Evolutionary conservation across 2,888 invertebrate species (phyloP).

Genomic region (Phalera bucephala): DNA sequence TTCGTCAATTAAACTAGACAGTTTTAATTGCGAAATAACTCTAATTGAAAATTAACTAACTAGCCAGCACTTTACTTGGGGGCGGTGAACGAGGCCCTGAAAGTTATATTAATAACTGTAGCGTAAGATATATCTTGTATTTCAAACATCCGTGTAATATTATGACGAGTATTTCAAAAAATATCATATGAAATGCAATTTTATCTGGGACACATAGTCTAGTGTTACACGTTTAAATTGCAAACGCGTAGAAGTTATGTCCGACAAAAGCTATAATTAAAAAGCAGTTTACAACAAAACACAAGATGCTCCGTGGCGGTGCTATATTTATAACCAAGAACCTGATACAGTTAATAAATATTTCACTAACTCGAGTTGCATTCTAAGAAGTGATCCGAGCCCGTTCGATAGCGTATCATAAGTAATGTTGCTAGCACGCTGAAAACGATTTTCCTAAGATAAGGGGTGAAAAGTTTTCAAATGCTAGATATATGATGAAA

Average conservation of each 20-base stretch:
- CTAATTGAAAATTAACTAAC: too few relatives aligned
- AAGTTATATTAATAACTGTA: too few relatives aligned
- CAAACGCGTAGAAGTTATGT: constrained; percentile 25
- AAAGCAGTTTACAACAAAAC: constrained; percentile 49
- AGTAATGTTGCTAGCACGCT: background rate
- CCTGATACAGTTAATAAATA: constrained; percentile 76
- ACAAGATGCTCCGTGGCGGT: constrained; percentile 43
- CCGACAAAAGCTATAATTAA: constrained; percentile 49
- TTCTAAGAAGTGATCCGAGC: constrained; percentile 64
- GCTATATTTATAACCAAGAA: constrained; percentile 59
- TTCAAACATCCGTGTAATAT: too few relatives aligned
- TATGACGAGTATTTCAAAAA: too few relatives aligned
- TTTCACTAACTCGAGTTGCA: constrained; percentile 66
- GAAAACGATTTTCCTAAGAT: background rate
- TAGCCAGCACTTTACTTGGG: too few relatives aligned
- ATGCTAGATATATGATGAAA: too few relatives aligned
- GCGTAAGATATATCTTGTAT: too few relatives aligned
- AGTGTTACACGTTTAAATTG: constrained; percentile 27
- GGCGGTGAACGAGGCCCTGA: too few relatives aligned
- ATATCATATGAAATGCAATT: too few relatives aligned
- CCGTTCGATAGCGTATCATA: constrained; percentile 42
- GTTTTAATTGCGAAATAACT: too few relatives aligned
- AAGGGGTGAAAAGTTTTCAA: background rate
- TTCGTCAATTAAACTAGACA: too few relatives aligned
- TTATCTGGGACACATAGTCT: too few relatives aligned